A percentile compares a stretch with the other conserved stretches of the same genome.
These are phyloP conservation scores for Rhodophaea formosa DNA, from an alignment of 2,888 invertebrate species.

Conservation along the genomic window DNA sequence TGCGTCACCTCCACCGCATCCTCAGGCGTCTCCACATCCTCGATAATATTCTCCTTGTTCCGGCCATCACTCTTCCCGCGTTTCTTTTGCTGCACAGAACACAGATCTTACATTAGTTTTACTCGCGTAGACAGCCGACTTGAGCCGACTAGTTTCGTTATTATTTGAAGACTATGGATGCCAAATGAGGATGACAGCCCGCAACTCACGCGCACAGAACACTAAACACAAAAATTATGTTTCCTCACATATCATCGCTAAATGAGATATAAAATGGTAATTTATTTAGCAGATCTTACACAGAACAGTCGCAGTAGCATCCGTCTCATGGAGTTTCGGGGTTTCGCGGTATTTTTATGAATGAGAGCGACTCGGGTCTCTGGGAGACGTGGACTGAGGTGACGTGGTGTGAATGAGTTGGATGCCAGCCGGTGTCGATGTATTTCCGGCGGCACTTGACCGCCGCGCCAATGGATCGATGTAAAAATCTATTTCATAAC, in stretches of 20 bases:
- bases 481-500: slow-evolving; percentile 69
- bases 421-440: slow-evolving; percentile 62
- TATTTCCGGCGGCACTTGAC: slow-evolving; percentile 75
- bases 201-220: neutral
- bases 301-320: slow-evolving; percentile 62
- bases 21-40: slow-evolving; percentile 35
- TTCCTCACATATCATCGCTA: slow-evolving; percentile 3
- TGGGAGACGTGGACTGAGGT: slow-evolving; percentile 48
- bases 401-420: slow-evolving; percentile 68
- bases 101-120: slow-evolving; percentile 26
- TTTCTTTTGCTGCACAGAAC: slow-evolving; percentile 66
- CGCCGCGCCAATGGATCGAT: slow-evolving; percentile 62
- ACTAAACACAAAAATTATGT: slow-evolving; percentile 21
- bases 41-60: slow-evolving; percentile 67
- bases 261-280: slow-evolving; percentile 17
- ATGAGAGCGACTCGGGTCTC: slow-evolving; percentile 44
- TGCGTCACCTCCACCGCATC: slow-evolving; percentile 32
- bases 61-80: slow-evolving; percentile 53
- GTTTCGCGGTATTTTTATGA: slow-evolving; percentile 43
- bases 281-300: slow-evolving; percentile 38
- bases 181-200: neutral
- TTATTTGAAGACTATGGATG: neutral
- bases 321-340: slow-evolving; percentile 35
- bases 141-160: neutral
- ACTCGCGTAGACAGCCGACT: no score